phyloP scores from a whole-genome alignment of 2,888 invertebrate species.

The Pachliopta kotzebuea region DNA sequence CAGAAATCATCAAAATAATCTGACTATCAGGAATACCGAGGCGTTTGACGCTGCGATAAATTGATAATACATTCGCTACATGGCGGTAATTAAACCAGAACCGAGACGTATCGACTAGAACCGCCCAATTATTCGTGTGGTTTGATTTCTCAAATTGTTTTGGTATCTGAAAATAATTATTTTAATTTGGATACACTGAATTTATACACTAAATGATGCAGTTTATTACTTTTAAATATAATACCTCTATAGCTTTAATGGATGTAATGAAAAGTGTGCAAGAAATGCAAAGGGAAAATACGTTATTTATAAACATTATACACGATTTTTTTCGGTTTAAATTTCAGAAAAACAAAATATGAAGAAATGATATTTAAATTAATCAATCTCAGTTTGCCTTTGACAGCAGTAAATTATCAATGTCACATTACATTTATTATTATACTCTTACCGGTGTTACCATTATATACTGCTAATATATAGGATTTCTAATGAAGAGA shows the following conservation, averaged over 20 bases:
- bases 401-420: neutral
- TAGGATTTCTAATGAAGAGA: no score
- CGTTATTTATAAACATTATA: slow-evolving; percentile 6
- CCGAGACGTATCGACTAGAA: slow-evolving; percentile 97
- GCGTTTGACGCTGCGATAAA: slow-evolving; percentile 98
- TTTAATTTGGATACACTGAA: neutral
- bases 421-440: neutral
- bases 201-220: slow-evolving; percentile 2
- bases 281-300: neutral
- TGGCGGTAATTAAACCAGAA: slow-evolving; percentile 99
- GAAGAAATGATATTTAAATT: neutral
- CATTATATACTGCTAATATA: no score
- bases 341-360: neutral
- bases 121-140: slow-evolving; percentile 99
- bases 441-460: no score
- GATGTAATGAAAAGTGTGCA: neutral
- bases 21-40: slow-evolving; percentile 99
- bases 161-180: slow-evolving; percentile 59
- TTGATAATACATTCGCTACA: slow-evolving; percentile 98
- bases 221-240: neutral
- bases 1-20: slow-evolving; percentile 99
- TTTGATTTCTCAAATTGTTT: slow-evolving; percentile 82
- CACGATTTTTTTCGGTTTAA: neutral
- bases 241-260: slow-evolving; percentile 27
- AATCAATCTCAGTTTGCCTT: neutral